phyloP scores from a whole-genome alignment of 2,888 invertebrate species.

The Acronicta leporina region DNA sequence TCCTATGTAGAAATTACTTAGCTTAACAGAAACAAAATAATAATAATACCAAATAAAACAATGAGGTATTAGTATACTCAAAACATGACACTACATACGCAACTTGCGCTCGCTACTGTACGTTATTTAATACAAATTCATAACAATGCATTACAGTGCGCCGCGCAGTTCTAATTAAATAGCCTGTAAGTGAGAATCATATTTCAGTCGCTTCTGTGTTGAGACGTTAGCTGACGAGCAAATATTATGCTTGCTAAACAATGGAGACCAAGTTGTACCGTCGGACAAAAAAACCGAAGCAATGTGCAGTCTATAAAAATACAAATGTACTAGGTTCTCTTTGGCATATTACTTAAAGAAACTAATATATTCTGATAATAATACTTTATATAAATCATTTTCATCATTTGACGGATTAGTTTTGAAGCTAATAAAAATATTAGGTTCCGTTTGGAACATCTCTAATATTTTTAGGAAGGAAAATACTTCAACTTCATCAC shows the following conservation, averaged over 20 bases:
- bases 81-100: constrained; percentile 9
- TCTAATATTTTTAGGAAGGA: too few relatives aligned
- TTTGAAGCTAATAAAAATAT: too few relatives aligned
- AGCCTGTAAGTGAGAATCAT: constrained; percentile 71
- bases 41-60: background rate
- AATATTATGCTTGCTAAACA: constrained; percentile 71
- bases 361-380: too few relatives aligned
- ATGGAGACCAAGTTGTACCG: constrained; percentile 61
- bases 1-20: too few relatives aligned
- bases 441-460: too few relatives aligned
- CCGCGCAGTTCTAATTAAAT: constrained; percentile 58
- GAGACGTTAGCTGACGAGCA: constrained; percentile 68
- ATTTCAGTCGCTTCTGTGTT: constrained; percentile 67
- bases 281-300: constrained; percentile 36
- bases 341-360: too few relatives aligned
- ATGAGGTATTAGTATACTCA: background rate
- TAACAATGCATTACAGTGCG: constrained; percentile 41
- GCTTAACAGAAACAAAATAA: too few relatives aligned
- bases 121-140: constrained; percentile 29
- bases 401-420: too few relatives aligned
- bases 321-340: too few relatives aligned
- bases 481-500: too few relatives aligned
- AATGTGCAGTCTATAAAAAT: too few relatives aligned
- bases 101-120: constrained; percentile 10
- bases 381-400: too few relatives aligned